Evolutionary conservation across 1,140 invertebrate species (phyloP), one percentile per base, ranked within the genome.

Genomic region (Drosophila arizonae): DNA sequence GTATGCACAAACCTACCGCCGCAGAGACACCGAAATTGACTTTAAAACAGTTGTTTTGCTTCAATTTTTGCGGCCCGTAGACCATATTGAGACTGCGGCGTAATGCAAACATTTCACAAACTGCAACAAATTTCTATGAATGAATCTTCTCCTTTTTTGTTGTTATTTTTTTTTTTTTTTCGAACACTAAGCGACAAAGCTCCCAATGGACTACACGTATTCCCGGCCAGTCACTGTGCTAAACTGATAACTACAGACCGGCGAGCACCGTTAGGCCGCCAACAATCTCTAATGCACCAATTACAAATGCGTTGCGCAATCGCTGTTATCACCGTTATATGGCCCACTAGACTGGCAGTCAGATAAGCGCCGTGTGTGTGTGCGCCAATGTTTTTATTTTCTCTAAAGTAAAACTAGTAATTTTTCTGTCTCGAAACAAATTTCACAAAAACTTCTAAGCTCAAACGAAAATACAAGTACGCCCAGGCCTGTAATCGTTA

Each of bases 21-120:
- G 68, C 66, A 26, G 71, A 80, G 71, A 73, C 70, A 50, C 58
- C 80, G 39, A 88, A 89, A 65, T 89, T 84, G 1, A 79, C 76
- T 51, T 68, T 61, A 33, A 88, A 76, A 9, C 70, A 56, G 13
- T 54, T 33, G 17, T 60, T 69, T 46, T 62, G 36, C 45, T 65
- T 28, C 24, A 68, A 65, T 33, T 66, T 39, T 52, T 55, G 71
- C n/a, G 67, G 50, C 33, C 51, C 52, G 74, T 48, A 46, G 57
- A 57, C 68, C 66, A 68, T 65, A 24, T 82, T 72, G 50, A 77
- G 46, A 10, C 82, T 66, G 28, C 84, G 76, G 2, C 84, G 84
- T 36, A 88, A 6, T n/a, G 79, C 76, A 56, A 88, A 87, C 82
- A 87, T 86, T 54, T 60, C 79, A 24, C 26, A 39, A 65, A 24